These are phyloP conservation scores for Scaptomyza parva DNA, from an alignment of 2,888 invertebrate species.

Conservation along the genomic window DNA sequence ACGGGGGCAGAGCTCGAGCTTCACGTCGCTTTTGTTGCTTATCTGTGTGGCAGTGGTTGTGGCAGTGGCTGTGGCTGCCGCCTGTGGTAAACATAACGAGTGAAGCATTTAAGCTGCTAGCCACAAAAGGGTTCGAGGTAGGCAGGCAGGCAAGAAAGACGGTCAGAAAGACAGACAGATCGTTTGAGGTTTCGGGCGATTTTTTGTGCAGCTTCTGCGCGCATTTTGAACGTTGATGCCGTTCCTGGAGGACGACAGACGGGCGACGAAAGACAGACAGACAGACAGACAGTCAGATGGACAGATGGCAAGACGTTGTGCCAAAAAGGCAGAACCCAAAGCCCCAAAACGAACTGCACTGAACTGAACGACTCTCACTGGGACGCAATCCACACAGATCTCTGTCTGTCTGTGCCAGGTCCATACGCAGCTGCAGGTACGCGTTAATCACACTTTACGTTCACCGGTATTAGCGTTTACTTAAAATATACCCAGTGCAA, in stretches of 20 bases:
- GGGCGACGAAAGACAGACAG: conserved; percentile 2
- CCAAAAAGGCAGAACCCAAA: conserved; percentile 60
- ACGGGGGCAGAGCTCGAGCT: conserved; percentile 21
- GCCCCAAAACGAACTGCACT: conserved; percentile 9
- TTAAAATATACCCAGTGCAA: conserved; percentile 23
- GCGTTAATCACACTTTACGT: conserved; percentile 73
- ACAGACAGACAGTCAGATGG: background rate
- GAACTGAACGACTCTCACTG: too few species aligned
- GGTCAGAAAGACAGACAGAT: conserved; percentile 15
- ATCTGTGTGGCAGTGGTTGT: conserved; percentile 22
- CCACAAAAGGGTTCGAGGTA: conserved; percentile 55
- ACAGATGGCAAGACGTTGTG: conserved; percentile 38
- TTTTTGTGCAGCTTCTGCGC: conserved; percentile 76
- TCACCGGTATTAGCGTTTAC: conserved; percentile 43
- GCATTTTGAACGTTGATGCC: conserved; percentile 56
- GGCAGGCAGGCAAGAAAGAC: conserved; percentile 36
- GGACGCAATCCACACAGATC: conserved; percentile 3
- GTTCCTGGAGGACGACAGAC: conserved; percentile 7
- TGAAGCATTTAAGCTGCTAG: conserved; percentile 68
- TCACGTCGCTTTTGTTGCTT: conserved; percentile 39
- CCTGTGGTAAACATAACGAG: conserved; percentile 63
- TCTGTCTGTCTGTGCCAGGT: conserved; percentile 15
- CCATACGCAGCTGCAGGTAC: conserved; percentile 63
- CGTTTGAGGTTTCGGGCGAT: conserved; percentile 54
- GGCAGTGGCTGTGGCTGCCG: conserved; percentile 11